Evolutionary conservation across 2,888 invertebrate species (phyloP), one percentile per base, ranked within the genome.

Genomic region (Oxytorus armatus): DNA sequence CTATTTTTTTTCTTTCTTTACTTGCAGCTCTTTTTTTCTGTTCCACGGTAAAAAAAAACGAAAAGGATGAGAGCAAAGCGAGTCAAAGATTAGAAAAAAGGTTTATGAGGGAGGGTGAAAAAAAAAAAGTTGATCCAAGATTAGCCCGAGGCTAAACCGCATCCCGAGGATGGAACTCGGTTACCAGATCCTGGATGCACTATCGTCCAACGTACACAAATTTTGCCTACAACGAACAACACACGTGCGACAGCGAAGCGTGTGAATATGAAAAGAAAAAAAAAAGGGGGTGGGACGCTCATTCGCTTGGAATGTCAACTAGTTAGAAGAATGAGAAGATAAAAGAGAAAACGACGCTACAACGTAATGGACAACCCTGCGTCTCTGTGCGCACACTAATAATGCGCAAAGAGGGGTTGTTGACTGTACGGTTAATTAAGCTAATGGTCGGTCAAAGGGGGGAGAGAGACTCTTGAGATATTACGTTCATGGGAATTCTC

Each of bases 61-160:
- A 23, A n/a, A 8, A 63, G 44, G 3, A 18, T 25, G 29, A 51
- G 51, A 23, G 10, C 21, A 47, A 81, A 61, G 14, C n/a, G 79
- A 77, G 77, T 61, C 70, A 74, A 79, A 74, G 80, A 79, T 29
- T 7, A 33, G n/a, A 66, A 16, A 10, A 33, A 61, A 10, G 59
- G 14, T 23, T 8, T 36, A 3, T 23, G 16, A 39, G 18, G 1
- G 55, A 21, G 5, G 3, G n/a, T 10, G 44, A 51, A 70, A 8
- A 51, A 51, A 61, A 81, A 77, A 74, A 79, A 83, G 82, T 79
- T 83, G 70, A 88, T 83, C 82, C 81, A 81, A 82, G 85, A 86
- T 88, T 85, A 88, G 82, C 79, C 78, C 51, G 78, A 39, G 80
- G 63, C 73, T 73, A 39, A 77, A 77, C 33, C 61, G 53, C 33